Base-by-base conservation (phyloP, 2,888 invertebrate species). In the Proisotoma minuta region DNA sequence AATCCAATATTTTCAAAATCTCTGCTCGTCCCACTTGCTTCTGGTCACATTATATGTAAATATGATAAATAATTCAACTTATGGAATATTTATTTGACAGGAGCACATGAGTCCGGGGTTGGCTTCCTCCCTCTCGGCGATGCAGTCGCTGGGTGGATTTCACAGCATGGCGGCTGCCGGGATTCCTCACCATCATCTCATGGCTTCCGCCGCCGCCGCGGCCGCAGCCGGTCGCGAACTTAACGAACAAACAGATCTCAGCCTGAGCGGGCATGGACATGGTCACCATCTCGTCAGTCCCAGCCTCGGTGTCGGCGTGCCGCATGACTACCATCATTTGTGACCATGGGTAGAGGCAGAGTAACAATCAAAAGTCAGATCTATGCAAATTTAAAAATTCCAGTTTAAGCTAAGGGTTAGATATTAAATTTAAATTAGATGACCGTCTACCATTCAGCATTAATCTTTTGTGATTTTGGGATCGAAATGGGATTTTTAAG, bases 291-390 rank as follows among this genome's bases (percentile, higher is more conserved):
- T 71, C 64, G 68, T 68, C 62, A 62, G 68, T 65, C 68, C 68
- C 59, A 66, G 65, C 49, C 60, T 64, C 18, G 56, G 68, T 43
- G 60, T 71, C 54, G 71, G 71, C 64, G 71, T 66, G 43, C 68
- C 70, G 51, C 73, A 73, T 63, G 73, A 73, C 48, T 73, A 73
- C 59, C 73, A 72, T 62, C 73, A 73, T 61, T 71, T 73, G 71
- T 73, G 73, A 73, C 73, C 64, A 43, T 73, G 70, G 67, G 63
- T 66, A 58, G 65, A 68, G 66, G n/a, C n/a, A n/a, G n/a, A n/a
- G n/a, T n/a, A n/a, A n/a, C n/a, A n/a, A n/a, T n/a, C n/a, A n/a
- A n/a, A n/a, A n/a, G n/a, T n/a, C n/a, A n/a, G n/a, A n/a, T n/a
- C n/a, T n/a, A n/a, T n/a, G n/a, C n/a, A n/a, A n/a, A n/a, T n/a